Evolutionary conservation across 1,140 invertebrate genomes (phyloP).

Genomic region (Eriosoma lanigerum): DNA sequence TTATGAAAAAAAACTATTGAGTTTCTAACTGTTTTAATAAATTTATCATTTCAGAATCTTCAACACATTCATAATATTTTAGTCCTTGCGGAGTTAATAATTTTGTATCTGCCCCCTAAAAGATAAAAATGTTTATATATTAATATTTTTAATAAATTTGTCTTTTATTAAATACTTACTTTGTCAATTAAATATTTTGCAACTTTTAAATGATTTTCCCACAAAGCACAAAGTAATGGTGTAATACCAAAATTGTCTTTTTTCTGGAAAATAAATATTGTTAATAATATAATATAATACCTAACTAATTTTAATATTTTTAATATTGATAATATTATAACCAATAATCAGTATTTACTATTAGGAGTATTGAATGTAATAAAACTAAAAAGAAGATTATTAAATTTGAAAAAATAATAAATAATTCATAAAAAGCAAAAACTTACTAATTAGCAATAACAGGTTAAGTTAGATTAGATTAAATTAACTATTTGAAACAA

Average conservation of each 20-base stretch:
- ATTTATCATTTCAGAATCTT: constrained; percentile 45
- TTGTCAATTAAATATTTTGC: constrained; percentile 46
- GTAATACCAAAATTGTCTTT: constrained; percentile 46
- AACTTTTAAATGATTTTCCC: constrained; percentile 45
- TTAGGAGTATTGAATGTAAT: no score
- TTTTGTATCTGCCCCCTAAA: constrained; percentile 37
- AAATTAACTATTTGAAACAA: no score
- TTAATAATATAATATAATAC: not conserved
- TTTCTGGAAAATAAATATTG: constrained; percentile 13
- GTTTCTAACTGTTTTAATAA: constrained; percentile 43
- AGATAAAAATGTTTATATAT: no score
- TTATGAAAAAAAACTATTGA: not conserved
- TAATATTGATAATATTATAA: no score
- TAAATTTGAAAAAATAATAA: no score
- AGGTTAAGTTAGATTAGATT: no score
- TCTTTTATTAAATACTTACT: constrained; percentile 16
- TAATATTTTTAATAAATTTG: no score
- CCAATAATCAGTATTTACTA: no score
- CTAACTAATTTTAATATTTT: not conserved
- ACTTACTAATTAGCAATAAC: no score
- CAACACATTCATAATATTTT: constrained; percentile 39
- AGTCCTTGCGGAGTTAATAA: constrained; percentile 33
- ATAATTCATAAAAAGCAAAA: no score
- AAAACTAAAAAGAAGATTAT: no score
- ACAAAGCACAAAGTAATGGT: constrained; percentile 37